Conservation (phyloP, 2,888 invertebrate genomes). For the Selenia dentaria region DNA sequence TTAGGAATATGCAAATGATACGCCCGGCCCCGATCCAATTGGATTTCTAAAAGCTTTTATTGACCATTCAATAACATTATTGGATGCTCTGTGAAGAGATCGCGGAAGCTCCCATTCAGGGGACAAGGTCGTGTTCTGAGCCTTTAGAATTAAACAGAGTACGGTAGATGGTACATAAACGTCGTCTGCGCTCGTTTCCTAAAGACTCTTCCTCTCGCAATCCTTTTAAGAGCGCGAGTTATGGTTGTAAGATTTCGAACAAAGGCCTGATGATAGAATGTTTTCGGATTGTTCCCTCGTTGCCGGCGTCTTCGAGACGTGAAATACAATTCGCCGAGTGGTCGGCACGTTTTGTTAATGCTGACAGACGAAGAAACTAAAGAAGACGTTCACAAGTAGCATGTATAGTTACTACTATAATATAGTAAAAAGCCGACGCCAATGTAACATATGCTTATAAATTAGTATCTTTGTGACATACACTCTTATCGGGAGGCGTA, state of each 20-base stretch:
- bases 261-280: slow-evolving; percentile 62
- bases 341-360: slow-evolving; percentile 8
- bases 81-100: slow-evolving; percentile 47
- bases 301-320: slow-evolving; percentile 25
- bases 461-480: no score
- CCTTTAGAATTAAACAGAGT: slow-evolving; percentile 46
- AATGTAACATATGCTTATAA: no score
- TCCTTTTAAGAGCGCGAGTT: slow-evolving; percentile 65
- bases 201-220: slow-evolving; percentile 55
- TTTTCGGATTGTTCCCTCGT: slow-evolving; percentile 58
- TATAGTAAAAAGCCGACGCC: no score
- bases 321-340: slow-evolving; percentile 27
- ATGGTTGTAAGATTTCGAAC: slow-evolving; percentile 57
- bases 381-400: no score
- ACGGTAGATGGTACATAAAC: slow-evolving; percentile 22
- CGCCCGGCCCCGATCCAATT: slow-evolving; percentile 41
- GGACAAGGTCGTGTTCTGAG: slow-evolving; percentile 60
- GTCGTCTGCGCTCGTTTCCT: slow-evolving; percentile 41
- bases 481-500: no score
- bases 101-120: slow-evolving; percentile 64
- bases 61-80: slow-evolving; percentile 50
- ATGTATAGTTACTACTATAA: no score
- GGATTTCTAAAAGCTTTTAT: slow-evolving; percentile 60
- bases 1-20: slow-evolving; percentile 75
- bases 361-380: no score